Base-by-base conservation (phyloP, 2,797 vertebrate species). In the Pogonophryne albipinna region DNA sequence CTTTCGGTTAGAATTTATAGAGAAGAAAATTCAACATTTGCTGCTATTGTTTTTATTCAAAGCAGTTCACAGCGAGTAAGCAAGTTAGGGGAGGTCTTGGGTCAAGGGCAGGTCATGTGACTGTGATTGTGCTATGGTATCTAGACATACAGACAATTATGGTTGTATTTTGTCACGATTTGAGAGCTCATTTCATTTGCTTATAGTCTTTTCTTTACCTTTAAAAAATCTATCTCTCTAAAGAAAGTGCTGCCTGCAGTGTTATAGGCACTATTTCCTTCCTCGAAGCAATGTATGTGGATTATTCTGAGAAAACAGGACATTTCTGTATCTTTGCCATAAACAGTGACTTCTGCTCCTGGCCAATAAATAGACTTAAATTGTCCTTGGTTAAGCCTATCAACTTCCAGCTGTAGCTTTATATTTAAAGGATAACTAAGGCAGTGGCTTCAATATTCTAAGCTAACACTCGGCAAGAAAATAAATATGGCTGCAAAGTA, bases 231-330 rank as follows among this genome's bases (percentile, higher is more conserved):
- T 2, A 27, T 58, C 14, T 57, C 19, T 50, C 13, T 16, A 46
- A 27, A 53, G n/a, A 20, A 31, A 31, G 6, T 13, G 57, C 15
- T 75, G 42, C 55, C n/a, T 31, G 4, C 10, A 51, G 23, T 45
- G 34, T 52, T 59, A 59, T 23, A 16, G 7, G 10, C 10, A 31
- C 41, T 47, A 46, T 38, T 63, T 72, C 13, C 31, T 49, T 56
- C 12, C 0, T 47, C 10, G 38, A 27, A 19, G 17, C 31, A 15
- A 49, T 11, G 56, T 45, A 17, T 11, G 12, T 42, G 1, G 3
- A 49, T 69, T 50, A 17, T 60, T 46, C 42, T 16, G 19, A 55
- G n/a, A 17, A 70, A 47, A 46, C n/a, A 14, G 50, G 56, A 70
- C 19, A 27, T 42, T 38, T 38, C 34, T 38, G 8, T 38, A 38